Percentiles rank a stretch among this genome's conserved stretches.
These are phyloP conservation scores for Mesoligia furuncula DNA, from an alignment of 2,888 invertebrate species.

Conservation along the genomic window DNA sequence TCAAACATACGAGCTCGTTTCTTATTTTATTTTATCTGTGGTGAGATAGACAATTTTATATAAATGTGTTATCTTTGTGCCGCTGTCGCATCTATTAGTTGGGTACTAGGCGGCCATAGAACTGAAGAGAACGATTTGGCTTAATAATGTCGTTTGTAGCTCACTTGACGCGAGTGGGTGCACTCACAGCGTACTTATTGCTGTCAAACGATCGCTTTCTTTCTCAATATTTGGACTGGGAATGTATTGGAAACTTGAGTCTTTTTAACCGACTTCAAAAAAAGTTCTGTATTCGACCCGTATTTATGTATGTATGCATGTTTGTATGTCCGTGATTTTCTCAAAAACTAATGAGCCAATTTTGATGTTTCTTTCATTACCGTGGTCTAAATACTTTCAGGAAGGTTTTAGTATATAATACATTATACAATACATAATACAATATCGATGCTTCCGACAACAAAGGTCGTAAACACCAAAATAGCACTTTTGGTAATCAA, in stretches of 20 bases:
- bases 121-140: constrained; percentile 77
- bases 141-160: constrained; percentile 78
- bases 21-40: constrained; percentile 69
- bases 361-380: too few relatives aligned
- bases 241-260: constrained; percentile 43
- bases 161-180: constrained; percentile 76
- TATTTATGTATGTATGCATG: too few relatives aligned
- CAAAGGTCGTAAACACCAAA: too few relatives aligned
- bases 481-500: too few relatives aligned
- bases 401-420: too few relatives aligned
- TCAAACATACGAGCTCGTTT: constrained; percentile 73
- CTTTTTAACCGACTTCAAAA: constrained; percentile 17
- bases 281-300: too few relatives aligned
- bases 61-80: constrained; percentile 72
- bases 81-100: constrained; percentile 76
- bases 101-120: constrained; percentile 80
- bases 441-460: too few relatives aligned
- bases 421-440: too few relatives aligned
- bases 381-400: too few relatives aligned
- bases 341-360: too few relatives aligned
- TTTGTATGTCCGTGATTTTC: too few relatives aligned
- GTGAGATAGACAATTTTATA: constrained; percentile 67
- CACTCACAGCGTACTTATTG: constrained; percentile 59
- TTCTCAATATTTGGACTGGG: constrained; percentile 60
- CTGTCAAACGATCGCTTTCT: constrained; percentile 69